These are phyloP conservation scores for Daphoenositta chrysoptera DNA, from an alignment of 2,113 vertebrate species.

Conservation along the genomic window DNA sequence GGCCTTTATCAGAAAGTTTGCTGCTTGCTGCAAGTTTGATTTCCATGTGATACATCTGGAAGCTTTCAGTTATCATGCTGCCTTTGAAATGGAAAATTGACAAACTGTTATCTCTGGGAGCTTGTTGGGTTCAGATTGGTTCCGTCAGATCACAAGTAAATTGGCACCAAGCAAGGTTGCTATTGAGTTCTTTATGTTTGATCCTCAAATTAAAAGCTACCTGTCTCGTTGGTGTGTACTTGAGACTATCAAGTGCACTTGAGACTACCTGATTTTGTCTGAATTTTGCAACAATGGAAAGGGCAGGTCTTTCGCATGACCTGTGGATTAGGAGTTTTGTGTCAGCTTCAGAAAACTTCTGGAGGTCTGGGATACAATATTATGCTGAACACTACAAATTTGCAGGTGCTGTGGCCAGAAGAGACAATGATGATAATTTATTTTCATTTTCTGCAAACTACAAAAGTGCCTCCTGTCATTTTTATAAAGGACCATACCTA, in stretches of 20 bases:
- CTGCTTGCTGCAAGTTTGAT: slow-evolving; percentile 22
- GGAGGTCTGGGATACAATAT: background rate
- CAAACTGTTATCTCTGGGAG: slow-evolving; percentile 36
- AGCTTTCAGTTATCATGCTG: slow-evolving; percentile 21
- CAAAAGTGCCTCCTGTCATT: background rate
- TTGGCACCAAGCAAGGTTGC: background rate
- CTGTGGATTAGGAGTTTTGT: background rate
- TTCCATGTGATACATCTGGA: slow-evolving; percentile 15
- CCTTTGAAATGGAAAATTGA: slow-evolving; percentile 44
- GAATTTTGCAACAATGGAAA: background rate
- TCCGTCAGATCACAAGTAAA: background rate
- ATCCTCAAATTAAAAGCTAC: background rate
- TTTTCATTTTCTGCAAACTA: background rate
- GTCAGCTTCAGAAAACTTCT: background rate
- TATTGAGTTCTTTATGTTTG: background rate
- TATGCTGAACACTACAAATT: background rate
- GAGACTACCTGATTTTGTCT: background rate
- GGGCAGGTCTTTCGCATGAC: background rate
- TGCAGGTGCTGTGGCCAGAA: background rate
- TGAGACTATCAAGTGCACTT: background rate
- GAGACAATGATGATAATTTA: background rate
- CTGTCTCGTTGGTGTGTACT: background rate
- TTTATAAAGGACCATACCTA: background rate
- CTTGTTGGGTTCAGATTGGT: background rate
- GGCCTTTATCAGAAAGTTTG: slow-evolving; percentile 36